Conservation (phyloP, 2,797 vertebrate genomes). For the Leuciscus waleckii region DNA sequence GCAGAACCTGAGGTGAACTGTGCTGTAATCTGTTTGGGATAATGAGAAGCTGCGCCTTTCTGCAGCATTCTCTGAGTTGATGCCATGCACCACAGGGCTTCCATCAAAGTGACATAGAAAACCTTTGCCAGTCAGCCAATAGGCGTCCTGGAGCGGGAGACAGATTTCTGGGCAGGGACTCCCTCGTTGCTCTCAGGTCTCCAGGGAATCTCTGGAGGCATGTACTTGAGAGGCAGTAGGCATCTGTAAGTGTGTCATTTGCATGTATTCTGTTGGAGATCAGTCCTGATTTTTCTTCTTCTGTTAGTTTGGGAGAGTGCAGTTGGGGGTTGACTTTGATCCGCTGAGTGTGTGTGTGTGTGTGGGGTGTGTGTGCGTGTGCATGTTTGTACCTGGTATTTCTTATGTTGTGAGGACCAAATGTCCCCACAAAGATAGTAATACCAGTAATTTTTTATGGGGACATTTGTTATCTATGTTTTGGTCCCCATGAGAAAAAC, state of each 20-base stretch:
- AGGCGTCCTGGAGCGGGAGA: slow-evolving; percentile 16
- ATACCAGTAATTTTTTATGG: too few relatives aligned
- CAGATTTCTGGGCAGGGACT: slow-evolving; percentile 26
- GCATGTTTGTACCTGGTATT: background rate
- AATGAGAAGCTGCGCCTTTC: slow-evolving; percentile 43
- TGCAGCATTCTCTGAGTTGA: slow-evolving; percentile 32
- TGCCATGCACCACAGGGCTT: slow-evolving; percentile 46
- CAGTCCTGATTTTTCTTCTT: background rate
- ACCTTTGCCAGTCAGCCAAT: slow-evolving; percentile 42
- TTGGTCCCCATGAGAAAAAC: too few relatives aligned
- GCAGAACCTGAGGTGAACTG: slow-evolving; percentile 47
- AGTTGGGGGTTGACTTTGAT: slow-evolving; percentile 16
- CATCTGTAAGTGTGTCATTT: slow-evolving; percentile 41
- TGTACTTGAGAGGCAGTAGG: slow-evolving; percentile 21
- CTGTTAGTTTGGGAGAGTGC: slow-evolving; percentile 2
- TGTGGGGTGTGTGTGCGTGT: background rate
- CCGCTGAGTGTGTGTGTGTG: background rate
- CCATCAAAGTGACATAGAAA: slow-evolving; percentile 47
- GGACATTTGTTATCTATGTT: too few relatives aligned
- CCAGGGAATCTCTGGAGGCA: slow-evolving; percentile 32
- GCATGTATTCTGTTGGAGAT: slow-evolving; percentile 25
- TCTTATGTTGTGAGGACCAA: too few relatives aligned
- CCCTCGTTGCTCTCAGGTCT: slow-evolving; percentile 14
- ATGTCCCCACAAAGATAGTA: too few relatives aligned
- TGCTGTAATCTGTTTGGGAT: slow-evolving; percentile 45